A percentile compares a stretch with the other conserved stretches of the same genome.
Conservation (phyloP, 92 coral and sea anemone species). For the Porites evermanni region DNA sequence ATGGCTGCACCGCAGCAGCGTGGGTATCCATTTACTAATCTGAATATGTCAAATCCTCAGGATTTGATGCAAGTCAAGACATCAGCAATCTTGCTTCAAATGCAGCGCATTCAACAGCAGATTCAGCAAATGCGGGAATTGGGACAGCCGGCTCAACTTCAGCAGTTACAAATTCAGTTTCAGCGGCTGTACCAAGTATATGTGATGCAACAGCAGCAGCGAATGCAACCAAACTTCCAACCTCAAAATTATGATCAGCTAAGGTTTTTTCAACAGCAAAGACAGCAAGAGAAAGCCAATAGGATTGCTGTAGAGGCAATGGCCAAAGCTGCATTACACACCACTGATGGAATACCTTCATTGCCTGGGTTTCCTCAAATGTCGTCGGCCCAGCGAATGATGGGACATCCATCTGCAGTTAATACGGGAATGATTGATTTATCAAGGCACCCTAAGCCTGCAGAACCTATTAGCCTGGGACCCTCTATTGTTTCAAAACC, state of each 20-base stretch:
- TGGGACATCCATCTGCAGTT: conserved; percentile 40
- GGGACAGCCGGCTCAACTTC: conserved; percentile 81
- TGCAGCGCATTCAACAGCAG: conserved; percentile 97
- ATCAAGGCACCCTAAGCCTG: conserved; percentile 66
- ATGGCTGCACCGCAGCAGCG: conserved; percentile 64
- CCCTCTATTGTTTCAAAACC: conserved; percentile 94
- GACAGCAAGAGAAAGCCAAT: conserved; percentile 96
- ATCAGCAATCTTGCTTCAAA: conserved; percentile 88
- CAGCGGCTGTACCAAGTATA: conserved; percentile 89
- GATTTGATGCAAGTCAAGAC: conserved; percentile 88
- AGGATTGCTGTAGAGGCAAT: conserved; percentile 98
- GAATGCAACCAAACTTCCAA: conserved; percentile 83
- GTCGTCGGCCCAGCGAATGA: conserved; percentile 66
- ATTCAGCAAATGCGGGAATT: conserved; percentile 93
- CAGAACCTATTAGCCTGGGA: conserved; percentile 89
- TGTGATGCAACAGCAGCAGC: conserved; percentile 88
- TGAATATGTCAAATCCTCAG: conserved; percentile 77
- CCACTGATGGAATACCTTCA: conserved; percentile 61
- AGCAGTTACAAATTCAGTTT: conserved; percentile 94
- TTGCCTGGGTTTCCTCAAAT: conserved; percentile 81
- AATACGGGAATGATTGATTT: conserved; percentile 56
- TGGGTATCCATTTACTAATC: conserved; percentile 73
- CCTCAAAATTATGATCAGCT: conserved; percentile 83
- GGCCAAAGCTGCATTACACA: conserved; percentile 95
- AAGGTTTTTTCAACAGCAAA: conserved; percentile 79